Percentiles rank a stretch among this genome's conserved stretches.
Conservation (phyloP, 2,113 vertebrate species). For the Lepus timidus region DNA sequence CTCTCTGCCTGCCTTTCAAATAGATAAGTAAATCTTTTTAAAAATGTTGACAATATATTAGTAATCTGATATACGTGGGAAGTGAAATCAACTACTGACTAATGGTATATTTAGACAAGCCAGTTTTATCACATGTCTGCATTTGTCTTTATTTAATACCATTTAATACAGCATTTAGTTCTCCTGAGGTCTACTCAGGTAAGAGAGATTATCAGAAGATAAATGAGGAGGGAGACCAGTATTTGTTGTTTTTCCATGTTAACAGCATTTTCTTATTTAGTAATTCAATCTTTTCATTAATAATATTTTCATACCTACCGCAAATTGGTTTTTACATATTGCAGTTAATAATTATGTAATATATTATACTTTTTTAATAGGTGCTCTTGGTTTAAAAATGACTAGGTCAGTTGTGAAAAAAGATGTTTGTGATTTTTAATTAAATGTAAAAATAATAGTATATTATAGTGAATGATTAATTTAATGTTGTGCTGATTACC, state of each 20-base stretch:
- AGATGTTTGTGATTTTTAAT: slow-evolving; percentile 2
- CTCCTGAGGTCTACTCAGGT: slow-evolving; percentile 26
- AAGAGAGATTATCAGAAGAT: neutral
- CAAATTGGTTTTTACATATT: neutral
- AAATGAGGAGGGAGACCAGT: neutral
- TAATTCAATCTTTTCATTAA: slow-evolving; percentile 16
- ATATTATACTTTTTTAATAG: neutral
- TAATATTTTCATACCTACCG: neutral
- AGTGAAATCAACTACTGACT: slow-evolving; percentile 67
- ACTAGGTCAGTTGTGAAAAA: neutral
- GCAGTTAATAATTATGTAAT: neutral
- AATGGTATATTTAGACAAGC: slow-evolving; percentile 60
- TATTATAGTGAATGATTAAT: neutral
- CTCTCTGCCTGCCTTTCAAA: no score
- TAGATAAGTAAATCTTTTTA: neutral
- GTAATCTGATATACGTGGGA: slow-evolving; percentile 67
- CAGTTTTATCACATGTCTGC: slow-evolving; percentile 39
- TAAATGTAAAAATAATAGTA: slow-evolving; percentile 31
- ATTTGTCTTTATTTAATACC: slow-evolving; percentile 64
- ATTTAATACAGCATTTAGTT: slow-evolving; percentile 6
- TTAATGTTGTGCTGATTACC: neutral
- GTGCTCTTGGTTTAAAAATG: neutral
- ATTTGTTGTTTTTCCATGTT: neutral
- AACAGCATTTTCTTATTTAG: neutral
- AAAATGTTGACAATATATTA: slow-evolving; percentile 66